Evolutionary conservation across 2,888 invertebrate species (phyloP).

Genomic region (Harpalus rubripes): DNA sequence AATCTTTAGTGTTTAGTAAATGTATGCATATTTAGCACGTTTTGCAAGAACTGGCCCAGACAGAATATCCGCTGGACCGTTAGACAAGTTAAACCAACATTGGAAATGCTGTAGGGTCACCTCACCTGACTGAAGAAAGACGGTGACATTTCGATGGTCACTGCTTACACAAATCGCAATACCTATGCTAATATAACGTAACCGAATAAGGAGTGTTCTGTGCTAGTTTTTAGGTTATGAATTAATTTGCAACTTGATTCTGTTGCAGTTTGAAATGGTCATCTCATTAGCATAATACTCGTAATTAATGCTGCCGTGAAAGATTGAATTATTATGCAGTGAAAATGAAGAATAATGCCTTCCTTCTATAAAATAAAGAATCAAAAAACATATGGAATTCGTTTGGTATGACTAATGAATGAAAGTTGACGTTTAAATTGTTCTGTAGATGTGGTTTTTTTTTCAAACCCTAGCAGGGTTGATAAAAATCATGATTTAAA

Average conservation of each 20-base stretch:
- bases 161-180: conserved; percentile 12
- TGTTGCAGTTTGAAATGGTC: not conserved
- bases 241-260: not conserved
- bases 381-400: too few species aligned
- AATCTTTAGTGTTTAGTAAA: conserved; percentile 11
- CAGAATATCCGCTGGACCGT: not conserved
- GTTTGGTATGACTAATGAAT: too few species aligned
- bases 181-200: not conserved
- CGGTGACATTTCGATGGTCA: conserved; percentile 33
- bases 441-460: too few species aligned
- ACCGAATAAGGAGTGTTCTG: conserved; percentile 1
- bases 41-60: not conserved
- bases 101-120: conserved; percentile 15
- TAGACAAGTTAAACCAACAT: conserved; percentile 5
- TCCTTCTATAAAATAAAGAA: too few species aligned
- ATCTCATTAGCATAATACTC: not conserved
- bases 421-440: too few species aligned
- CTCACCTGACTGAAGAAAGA: not conserved
- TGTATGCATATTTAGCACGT: not conserved
- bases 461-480: too few species aligned
- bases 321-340: not conserved
- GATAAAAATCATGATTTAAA: too few species aligned
- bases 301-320: not conserved
- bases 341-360: too few species aligned
- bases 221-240: not conserved